Base-by-base conservation (phyloP, 2,888 invertebrate genomes). In the Thereva nobilitata region DNA sequence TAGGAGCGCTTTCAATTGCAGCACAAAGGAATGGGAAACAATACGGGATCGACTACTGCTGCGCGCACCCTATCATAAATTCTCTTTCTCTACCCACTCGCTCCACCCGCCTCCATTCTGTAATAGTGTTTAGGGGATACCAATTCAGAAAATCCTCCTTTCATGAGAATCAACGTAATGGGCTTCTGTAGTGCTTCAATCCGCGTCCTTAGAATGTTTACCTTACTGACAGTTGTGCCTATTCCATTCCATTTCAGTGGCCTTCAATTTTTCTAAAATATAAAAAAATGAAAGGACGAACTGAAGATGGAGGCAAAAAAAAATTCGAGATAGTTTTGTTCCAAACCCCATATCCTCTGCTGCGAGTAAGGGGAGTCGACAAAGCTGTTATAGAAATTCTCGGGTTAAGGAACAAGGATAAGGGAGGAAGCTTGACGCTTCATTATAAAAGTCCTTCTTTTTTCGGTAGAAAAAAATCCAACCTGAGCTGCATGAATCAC, bases 1-100 rank as follows among this genome's bases (percentile, higher is more conserved):
- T 41, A 12, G 50, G 61, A 59, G 35, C 61, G 49, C 61, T 61
- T 61, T 61, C 61, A 61, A 40, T 50, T 61, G 49, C 50, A 61
- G 50, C 61, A 34, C 23, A 23, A 23, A 41, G 34, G 6, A 12
- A 6, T 12, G 12, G 34, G 41, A n/a, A 61, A 61, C 61, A 61
- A 61, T 61, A 9, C 40, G 23, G 23, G 23, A 23, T 23, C 23
- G 23, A 23, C 23, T 23, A 23, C 1, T 23, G 23, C 23, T 23
- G 23, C 23, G 23, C 23, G 23, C 23, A 23, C 23, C 23, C 23
- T 23, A 23, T 23, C 23, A 23, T 23, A 23, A 23, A 23, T 23
- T 23, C 23, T 23, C 23, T 23, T 23, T 23, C 23, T 1, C 23
- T 23, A 23, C 23, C 23, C 23, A 23, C 23, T 23, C 1, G n/a